phyloP scores from a whole-genome alignment of 2,113 vertebrate species.

The Oplegnathus fasciatus region DNA sequence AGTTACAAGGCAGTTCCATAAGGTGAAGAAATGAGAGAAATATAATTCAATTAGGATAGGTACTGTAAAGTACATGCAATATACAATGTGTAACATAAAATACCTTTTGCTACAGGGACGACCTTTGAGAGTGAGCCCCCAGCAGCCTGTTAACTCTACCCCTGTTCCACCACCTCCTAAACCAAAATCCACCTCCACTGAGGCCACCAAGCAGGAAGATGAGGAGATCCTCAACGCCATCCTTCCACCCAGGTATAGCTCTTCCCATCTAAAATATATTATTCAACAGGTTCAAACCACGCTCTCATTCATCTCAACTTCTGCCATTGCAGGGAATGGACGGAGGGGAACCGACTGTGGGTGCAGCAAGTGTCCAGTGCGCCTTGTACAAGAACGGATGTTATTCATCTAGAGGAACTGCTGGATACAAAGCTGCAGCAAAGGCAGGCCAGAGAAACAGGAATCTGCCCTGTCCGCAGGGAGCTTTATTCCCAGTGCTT shows the following conservation, averaged over 20 bases:
- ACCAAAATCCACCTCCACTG: slow-evolving; percentile 73
- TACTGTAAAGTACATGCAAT: not conserved
- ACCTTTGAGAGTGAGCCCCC: slow-evolving; percentile 79
- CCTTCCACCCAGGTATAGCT: slow-evolving; percentile 90
- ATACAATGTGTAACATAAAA: not conserved
- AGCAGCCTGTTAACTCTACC: slow-evolving; percentile 65
- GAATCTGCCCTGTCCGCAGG: slow-evolving; percentile 93
- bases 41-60: not conserved
- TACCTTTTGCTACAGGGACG: slow-evolving; percentile 78
- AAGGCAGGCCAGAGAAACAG: slow-evolving; percentile 90
- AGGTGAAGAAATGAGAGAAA: not conserved
- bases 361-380: slow-evolving; percentile 92
- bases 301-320: slow-evolving; percentile 4
- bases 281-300: not conserved
- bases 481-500: slow-evolving; percentile 96
- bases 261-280: not conserved
- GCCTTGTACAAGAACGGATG: slow-evolving; percentile 91
- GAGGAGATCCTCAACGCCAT: slow-evolving; percentile 92
- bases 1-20: not conserved
- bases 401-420: slow-evolving; percentile 90
- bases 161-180: slow-evolving; percentile 87
- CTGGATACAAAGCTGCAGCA: slow-evolving; percentile 90
- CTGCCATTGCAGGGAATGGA: slow-evolving; percentile 87
- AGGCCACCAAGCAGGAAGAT: slow-evolving; percentile 82
- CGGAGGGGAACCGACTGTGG: slow-evolving; percentile 89